phyloP scores from a whole-genome alignment of 1,140 invertebrate genomes.

The Neuroterus valhalla region DNA sequence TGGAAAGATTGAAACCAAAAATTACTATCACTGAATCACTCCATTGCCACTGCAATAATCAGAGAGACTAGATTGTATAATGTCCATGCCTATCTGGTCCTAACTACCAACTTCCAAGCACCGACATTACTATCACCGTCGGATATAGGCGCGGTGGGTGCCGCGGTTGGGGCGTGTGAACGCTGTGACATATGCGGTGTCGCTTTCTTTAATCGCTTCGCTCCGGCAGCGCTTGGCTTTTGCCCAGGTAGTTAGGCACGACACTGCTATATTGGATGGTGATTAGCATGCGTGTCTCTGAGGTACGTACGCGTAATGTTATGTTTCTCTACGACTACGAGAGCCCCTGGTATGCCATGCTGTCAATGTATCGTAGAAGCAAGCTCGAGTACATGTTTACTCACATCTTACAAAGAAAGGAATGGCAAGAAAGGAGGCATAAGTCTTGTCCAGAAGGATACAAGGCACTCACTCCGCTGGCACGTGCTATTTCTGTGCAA shows the following conservation, averaged over 20 bases:
- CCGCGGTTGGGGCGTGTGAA: constrained; percentile 72
- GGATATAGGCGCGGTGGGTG: constrained; percentile 66
- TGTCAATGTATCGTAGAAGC: no score
- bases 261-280: not conserved
- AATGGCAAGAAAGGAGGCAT: constrained; percentile 2
- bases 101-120: constrained; percentile 52
- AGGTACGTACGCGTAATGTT: not conserved
- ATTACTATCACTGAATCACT: not conserved
- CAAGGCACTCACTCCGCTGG: not conserved
- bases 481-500: constrained; percentile 9
- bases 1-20: no score
- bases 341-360: no score
- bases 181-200: constrained; percentile 75
- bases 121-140: constrained; percentile 51
- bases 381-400: not conserved
- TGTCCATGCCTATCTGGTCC: constrained; percentile 37
- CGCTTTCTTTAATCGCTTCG: constrained; percentile 72
- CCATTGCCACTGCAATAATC: constrained; percentile 1
- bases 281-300: not conserved
- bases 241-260: not conserved
- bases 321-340: not conserved
- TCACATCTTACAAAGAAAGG: not conserved
- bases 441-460: not conserved
- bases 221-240: constrained; percentile 50
- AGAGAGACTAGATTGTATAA: constrained; percentile 11